Evolutionary conservation across 2,797 vertebrate genomes (phyloP), one percentile per base, ranked within the genome.

Genomic region (Decapterus maruadsi): DNA sequence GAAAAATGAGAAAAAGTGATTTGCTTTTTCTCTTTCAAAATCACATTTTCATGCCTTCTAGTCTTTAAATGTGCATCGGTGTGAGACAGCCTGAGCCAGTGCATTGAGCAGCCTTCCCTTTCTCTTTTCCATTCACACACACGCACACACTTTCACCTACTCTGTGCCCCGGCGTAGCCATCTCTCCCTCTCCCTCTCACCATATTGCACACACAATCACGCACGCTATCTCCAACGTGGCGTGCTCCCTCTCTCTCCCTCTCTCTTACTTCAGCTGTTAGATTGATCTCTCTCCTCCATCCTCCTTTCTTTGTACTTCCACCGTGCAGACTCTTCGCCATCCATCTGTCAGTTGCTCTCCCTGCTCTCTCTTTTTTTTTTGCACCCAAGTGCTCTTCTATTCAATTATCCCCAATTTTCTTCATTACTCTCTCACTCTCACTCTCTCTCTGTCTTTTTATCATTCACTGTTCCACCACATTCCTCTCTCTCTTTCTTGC

Each of bases 71-170:
- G 75, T 78, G 78, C 72, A 67, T 81, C 66, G 20, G 22, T 62
- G 80, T 40, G 80, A 80, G 80, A 48, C 83, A 88, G 85, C 77
- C 65, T 4, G 67, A 90, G 83, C 77, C 34, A n/a, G 72, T 85
- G 83, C 68, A 62, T 48, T 84, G 75, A 81, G 86, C 90, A 87
- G 87, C 80, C 71, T 84, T 84, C 72, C 72, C 84, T 83, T 76
- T 87, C 78, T 85, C 78, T 77, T 68, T 87, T 86, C 82, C 84
- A 77, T 68, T 82, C 84, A 72, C 75, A 82, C 78, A 66, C 69
- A 71, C 79, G 62, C 69, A 71, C 80, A 84, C 86, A 78, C 84
- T 83, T 90, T 89, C 90, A 91, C 89, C 86, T 89, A 82, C 87
- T 91, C 87, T 76, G 31, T 88, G 82, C 89, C 87, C 86, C 54